Evolutionary conservation across 2,888 invertebrate genomes (phyloP), one percentile per base, ranked within the genome.

Genomic region (Morinoia aosen): DNA sequence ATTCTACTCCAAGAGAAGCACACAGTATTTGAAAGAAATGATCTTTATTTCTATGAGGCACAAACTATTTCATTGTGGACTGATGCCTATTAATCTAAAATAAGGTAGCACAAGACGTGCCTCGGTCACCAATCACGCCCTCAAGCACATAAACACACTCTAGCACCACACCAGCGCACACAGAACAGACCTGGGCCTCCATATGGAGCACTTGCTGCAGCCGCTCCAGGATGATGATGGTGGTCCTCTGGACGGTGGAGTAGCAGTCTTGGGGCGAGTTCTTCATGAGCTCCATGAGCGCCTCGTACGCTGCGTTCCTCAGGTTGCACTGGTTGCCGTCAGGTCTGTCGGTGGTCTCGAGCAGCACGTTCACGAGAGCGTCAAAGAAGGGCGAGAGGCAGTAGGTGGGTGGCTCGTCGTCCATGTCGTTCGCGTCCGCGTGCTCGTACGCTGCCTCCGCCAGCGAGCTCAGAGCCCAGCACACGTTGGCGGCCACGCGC

Each of bases 251-350:
- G 88, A 99, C 99, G 95, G 99, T 98, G 2, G 98, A 98, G 97
- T 99, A 99, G 97, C 99, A 99, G 97, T 99, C 99, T 97, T 98
- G 98, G 0, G 99, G 99, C 3, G 99, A 99, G 97, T 99, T 99
- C 97, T 99, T 99, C 91, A 99, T 99, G 98, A 99, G 98, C 97
- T 99, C 99, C 99, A 99, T 99, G 0, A 99, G 98, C 0, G 99
- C 99, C 97, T 99, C 99, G 97, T 99, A 99, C 0, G 99, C 99
- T 64, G 99, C 99, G 58, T 99, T 99, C 97, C 99, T 98, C 95
- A 99, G 98, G 97, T 99, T 99, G 95, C 99, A 98, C 97, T 99
- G 97, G 25, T 95, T 95, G 33, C 99, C 99, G 97, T 99, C 99
- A 90, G 98, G 98, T 95, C 99, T 98, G 97, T 99, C 99, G 0